These are phyloP conservation scores for Engystomops pustulosus DNA, from an alignment of 2,113 vertebrate species.

Conservation along the genomic window DNA sequence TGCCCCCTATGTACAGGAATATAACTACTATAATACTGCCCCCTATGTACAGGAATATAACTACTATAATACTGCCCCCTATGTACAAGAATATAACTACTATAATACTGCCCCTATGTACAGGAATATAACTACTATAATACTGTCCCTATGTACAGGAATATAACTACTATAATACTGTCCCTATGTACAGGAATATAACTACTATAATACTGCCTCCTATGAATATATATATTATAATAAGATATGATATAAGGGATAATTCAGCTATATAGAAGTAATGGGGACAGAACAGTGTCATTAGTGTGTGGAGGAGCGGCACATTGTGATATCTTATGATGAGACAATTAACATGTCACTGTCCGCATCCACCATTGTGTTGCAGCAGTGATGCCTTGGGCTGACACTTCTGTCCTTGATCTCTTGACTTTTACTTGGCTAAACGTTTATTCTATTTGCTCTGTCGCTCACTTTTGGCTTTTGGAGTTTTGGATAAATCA, in stretches of 20 bases:
- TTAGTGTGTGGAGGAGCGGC: slow-evolving; percentile 19
- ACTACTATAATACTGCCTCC: neutral
- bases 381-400: neutral
- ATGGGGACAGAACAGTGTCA: slow-evolving; percentile 32
- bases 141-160: no score
- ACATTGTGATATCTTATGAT: slow-evolving; percentile 41
- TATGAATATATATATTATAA: no score
- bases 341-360: slow-evolving; percentile 24
- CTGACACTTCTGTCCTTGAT: slow-evolving; percentile 1
- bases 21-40: no score
- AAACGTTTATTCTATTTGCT: neutral
- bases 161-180: no score
- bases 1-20: no score
- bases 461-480: neutral
- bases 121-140: no score
- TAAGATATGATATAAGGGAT: no score
- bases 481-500: neutral
- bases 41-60: no score
- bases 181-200: no score
- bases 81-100: no score
- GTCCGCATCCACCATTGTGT: neutral
- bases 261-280: slow-evolving; percentile 34
- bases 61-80: no score
- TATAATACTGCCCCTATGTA: no score
- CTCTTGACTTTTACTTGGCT: neutral